Conservation (phyloP, 1,140 invertebrate species). For the Bombus vancouverensis region DNA sequence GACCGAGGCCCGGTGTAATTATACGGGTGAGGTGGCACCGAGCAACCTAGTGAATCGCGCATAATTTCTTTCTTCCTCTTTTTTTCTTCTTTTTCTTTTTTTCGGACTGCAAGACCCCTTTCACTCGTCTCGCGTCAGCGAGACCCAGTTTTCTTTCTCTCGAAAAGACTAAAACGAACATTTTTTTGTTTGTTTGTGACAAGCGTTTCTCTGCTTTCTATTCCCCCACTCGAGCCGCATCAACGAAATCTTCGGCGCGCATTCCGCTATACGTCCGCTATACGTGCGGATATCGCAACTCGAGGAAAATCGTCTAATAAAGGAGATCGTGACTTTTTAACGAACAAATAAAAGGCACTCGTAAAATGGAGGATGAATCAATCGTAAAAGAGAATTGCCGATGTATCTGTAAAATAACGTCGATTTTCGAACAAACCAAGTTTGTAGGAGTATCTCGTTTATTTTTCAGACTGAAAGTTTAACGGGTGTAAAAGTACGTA, state of each 20-base stretch:
- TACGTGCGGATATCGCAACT: not conserved
- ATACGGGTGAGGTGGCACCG: conserved; percentile 73
- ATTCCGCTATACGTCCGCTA: not conserved
- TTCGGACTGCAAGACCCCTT: conserved; percentile 38
- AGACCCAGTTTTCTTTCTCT: conserved; percentile 59
- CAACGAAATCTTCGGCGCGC: not conserved
- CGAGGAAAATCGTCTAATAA: not conserved
- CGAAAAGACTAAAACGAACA: conserved; percentile 9
- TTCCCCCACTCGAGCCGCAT: not conserved
- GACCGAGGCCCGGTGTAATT: conserved; percentile 73
- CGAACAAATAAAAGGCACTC: not conserved
- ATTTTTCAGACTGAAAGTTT: not conserved
- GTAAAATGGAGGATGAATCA: not conserved
- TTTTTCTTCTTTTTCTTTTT: not conserved
- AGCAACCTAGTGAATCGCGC: conserved; percentile 69
- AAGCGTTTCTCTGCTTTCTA: conserved; percentile 47
- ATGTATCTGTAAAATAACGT: not conserved
- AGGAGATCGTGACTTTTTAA: not conserved
- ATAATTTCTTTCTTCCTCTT: conserved; percentile 59
- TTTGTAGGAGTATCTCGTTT: not conserved
- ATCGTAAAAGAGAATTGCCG: not conserved
- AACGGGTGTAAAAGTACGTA: too few relatives aligned
- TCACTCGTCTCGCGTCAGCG: conserved; percentile 49
- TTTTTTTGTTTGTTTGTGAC: conserved; percentile 34
- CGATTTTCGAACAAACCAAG: not conserved